phyloP scores from a whole-genome alignment of 2,888 invertebrate genomes.

The Drosophila mimica region DNA sequence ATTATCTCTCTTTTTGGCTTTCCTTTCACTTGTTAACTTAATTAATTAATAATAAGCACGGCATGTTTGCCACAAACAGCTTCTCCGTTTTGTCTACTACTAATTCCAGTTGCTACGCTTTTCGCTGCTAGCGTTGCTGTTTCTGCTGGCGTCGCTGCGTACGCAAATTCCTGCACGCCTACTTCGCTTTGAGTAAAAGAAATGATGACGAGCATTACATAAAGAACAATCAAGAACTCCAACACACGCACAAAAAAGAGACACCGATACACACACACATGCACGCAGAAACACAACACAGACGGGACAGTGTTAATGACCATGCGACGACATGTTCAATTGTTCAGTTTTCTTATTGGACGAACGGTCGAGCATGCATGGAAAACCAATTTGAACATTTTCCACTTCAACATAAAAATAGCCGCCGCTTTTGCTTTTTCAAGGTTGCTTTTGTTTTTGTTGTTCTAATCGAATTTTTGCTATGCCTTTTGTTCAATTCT shows the following conservation, averaged over 20 bases:
- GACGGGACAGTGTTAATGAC: conserved; percentile 56
- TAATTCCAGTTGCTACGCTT: conserved; percentile 47
- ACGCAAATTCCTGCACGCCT: conserved; percentile 70
- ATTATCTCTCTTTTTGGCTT: conserved; percentile 18
- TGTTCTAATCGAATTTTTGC: conserved; percentile 67
- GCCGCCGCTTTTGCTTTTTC: conserved; percentile 64
- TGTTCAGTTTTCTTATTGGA: conserved; percentile 68
- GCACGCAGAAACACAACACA: conserved; percentile 16
- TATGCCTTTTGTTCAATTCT: conserved; percentile 37
- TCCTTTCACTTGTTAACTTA: conserved; percentile 66
- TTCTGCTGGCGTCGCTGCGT: conserved; percentile 38
- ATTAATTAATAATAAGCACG: conserved; percentile 68
- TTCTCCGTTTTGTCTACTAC: conserved; percentile 42
- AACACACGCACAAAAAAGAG: conserved; percentile 52
- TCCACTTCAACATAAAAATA: conserved; percentile 64
- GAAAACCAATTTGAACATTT: conserved; percentile 62
- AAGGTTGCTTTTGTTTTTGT: conserved; percentile 73
- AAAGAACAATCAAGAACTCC: conserved; percentile 37
- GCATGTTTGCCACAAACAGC: conserved; percentile 37
- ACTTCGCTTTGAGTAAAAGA: conserved; percentile 45
- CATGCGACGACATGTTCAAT: conserved; percentile 66
- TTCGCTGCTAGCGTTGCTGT: conserved; percentile 36
- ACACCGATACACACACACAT: conserved; percentile 32
- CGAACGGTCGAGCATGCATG: conserved; percentile 43
- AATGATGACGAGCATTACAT: conserved; percentile 51